Base-by-base conservation (phyloP, 2,113 vertebrate species). In the Podarcis cretensis region DNA sequence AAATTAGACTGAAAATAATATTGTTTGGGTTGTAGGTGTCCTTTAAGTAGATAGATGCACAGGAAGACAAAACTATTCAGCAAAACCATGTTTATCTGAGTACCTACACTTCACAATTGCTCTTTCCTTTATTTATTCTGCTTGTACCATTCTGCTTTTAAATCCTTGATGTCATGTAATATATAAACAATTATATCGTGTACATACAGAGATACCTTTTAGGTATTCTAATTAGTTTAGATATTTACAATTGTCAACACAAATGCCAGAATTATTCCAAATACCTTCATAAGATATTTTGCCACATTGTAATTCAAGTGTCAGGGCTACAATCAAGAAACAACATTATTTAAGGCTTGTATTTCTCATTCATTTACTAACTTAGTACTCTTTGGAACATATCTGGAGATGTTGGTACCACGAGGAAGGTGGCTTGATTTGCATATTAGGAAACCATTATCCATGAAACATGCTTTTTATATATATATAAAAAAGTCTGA, bases 121-220 rank as follows among this genome's bases (percentile, higher is more conserved):
- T 89, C 30, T 89, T 93, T 89, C 95, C 92, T 92, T 95, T 96
- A 96, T 96, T 96, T 96, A 96, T 95, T 95, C 89, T 92, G 91
- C 91, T 92, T 95, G 91, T 87, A 89, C 93, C 92, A 81, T 94
- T 93, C 91, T 12, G 27, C 76, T 78, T 87, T 93, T 94, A 93
- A 93, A 94, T 92, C 92, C 95, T 92, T 96, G 84, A 95, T 93
- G 79, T 89, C 92, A 81, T 94, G 93, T 96, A 95, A 93, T 95
- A 73, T 30, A 80, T 93, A 94, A 93, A 35, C 86, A 96, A 32
- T 92, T 86, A 95, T 76, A 94, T 93, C 94, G 91, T 95, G 95
- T 94, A 95, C 93, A 57, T 74, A 85, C 32, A 40, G 32, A 94
- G 92, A 77, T 93, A 86, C 93, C 79, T 89, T 85, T 87, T 93